Percentiles rank a stretch among this genome's conserved stretches.
phyloP scores from a whole-genome alignment of 2,888 invertebrate species.

The Cantharis rustica region DNA sequence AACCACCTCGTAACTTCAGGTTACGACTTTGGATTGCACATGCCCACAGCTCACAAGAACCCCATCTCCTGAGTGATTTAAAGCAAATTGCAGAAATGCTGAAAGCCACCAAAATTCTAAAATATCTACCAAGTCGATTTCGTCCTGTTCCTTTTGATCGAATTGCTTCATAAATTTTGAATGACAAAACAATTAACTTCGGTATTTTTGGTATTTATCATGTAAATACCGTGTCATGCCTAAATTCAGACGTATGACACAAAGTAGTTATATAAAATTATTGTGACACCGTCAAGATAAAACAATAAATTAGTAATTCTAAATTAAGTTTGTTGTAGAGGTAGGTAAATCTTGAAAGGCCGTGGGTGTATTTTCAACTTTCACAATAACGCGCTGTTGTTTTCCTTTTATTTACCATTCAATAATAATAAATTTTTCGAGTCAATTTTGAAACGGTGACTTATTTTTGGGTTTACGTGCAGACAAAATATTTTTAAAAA shows the following conservation, averaged over 20 bases:
- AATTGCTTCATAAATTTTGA: background rate
- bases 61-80: conserved; percentile 22
- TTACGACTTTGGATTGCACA: conserved; percentile 42
- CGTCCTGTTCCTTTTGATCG: background rate
- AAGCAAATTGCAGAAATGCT: conserved; percentile 19
- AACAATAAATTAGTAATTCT: conserved; percentile 27
- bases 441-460: background rate
- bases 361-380: background rate
- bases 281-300: conserved; percentile 27
- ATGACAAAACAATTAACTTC: background rate
- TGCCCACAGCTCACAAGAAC: conserved; percentile 17
- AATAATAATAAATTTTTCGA: background rate
- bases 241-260: conserved; percentile 30
- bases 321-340: conserved; percentile 13
- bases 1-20: conserved; percentile 52
- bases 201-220: background rate
- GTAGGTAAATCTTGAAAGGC: background rate
- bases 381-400: background rate
- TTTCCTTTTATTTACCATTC: background rate
- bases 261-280: conserved; percentile 25
- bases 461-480: conserved; percentile 8
- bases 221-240: conserved; percentile 18
- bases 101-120: conserved; percentile 7
- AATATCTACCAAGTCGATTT: background rate
- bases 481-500: conserved; percentile 15